These are phyloP conservation scores for Eubucco bourcierii DNA, from an alignment of 2,113 vertebrate species.

Conservation along the genomic window DNA sequence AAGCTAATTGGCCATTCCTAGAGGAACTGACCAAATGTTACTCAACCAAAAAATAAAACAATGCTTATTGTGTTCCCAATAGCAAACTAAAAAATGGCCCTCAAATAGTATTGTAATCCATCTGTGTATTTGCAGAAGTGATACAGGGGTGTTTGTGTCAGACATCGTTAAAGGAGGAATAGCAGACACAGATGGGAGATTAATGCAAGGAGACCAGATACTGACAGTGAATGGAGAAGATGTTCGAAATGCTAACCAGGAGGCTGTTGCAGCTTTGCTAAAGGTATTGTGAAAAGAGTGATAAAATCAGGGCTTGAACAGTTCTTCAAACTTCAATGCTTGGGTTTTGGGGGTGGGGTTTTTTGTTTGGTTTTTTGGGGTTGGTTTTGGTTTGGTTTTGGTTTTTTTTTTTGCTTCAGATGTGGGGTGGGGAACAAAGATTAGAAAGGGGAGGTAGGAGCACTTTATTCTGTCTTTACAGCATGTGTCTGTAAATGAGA, in stretches of 20 bases:
- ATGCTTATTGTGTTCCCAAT: not conserved
- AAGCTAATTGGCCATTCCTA: not conserved
- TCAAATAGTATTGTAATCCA: not conserved
- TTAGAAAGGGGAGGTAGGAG: not conserved
- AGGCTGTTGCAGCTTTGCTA: slow-evolving; percentile 89
- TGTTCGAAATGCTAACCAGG: slow-evolving; percentile 90
- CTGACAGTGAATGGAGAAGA: slow-evolving; percentile 91
- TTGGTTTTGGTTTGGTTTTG: no score
- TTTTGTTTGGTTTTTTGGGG: no score
- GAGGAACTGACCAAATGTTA: not conserved
- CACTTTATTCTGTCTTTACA: not conserved
- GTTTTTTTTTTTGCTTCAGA: not conserved
- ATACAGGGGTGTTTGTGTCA: slow-evolving; percentile 94
- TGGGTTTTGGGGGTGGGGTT: no score
- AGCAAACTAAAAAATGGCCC: not conserved
- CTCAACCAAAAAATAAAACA: not conserved
- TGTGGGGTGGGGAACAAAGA: fast-evolving
- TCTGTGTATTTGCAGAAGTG: slow-evolving; percentile 80
- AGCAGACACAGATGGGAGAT: slow-evolving; percentile 85
- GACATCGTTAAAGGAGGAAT: slow-evolving; percentile 95
- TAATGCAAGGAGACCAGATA: slow-evolving; percentile 97
- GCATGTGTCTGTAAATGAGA: fast-evolving
- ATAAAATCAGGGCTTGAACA: not conserved
- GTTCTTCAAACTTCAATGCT: not conserved
- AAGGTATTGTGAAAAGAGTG: slow-evolving; percentile 80